Evolutionary conservation across 2,888 invertebrate genomes (phyloP), one percentile per base, ranked within the genome.

Genomic region (Helicoverpa assulta): DNA sequence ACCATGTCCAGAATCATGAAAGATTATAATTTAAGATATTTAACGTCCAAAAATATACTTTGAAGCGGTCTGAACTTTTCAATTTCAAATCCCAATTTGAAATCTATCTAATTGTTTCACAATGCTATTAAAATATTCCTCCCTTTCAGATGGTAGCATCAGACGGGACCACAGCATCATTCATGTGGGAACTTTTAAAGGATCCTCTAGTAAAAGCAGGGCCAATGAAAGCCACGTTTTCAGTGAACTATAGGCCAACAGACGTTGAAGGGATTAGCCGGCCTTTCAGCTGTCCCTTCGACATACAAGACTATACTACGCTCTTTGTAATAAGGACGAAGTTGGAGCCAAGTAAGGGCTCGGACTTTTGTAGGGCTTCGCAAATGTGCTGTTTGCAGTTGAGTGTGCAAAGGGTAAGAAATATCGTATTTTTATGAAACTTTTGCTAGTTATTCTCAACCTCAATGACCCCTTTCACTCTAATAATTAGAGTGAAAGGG

Each of bases 361-460:
- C 96, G 33, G 99, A 99, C 88, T 97, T 98, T 87, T 99, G 99
- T 89, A 97, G 99, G 65, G 98, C 98, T 53, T 98, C 98, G 73
- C 97, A 98, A 76, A 97, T 99, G 89, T 99, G 99, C 92, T 98
- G 98, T 92, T 95, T 98, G 85, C 97, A 97, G 89, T 93, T 98
- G 69, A 97, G 96, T 78, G 97, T 98, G 55, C 97, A 97, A 78
- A 96, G 97, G 90, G 96, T 97, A 63, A 86, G 91, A n/a, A n/a
- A n/a, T n/a, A n/a, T n/a, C n/a, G n/a, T n/a, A n/a, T n/a, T n/a
- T n/a, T n/a, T n/a, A n/a, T n/a, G n/a, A n/a, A n/a, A n/a, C n/a
- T n/a, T n/a, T n/a, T n/a, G n/a, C n/a, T n/a, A n/a, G n/a, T n/a
- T n/a, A n/a, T n/a, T n/a, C n/a, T n/a, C n/a, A n/a, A n/a, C n/a